Base-by-base conservation (phyloP, 2,797 vertebrate species). In the Alfaro cultratus region DNA sequence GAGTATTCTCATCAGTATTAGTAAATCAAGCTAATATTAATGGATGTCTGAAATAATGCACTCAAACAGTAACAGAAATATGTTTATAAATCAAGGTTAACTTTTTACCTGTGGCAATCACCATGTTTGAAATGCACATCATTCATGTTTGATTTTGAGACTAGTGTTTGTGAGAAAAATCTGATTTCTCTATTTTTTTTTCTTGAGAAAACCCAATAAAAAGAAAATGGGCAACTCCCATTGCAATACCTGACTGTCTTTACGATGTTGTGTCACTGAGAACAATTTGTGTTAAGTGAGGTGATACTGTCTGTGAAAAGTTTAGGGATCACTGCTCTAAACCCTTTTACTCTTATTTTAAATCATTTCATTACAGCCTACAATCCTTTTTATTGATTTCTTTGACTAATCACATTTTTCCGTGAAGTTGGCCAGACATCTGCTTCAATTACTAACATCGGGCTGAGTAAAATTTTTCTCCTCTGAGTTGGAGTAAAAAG, bases 371-470 rank as follows among this genome's bases (percentile, higher is more conserved):
- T 85, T 83, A 89, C 68, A 81, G 81, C 71, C 76, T 73, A 64
- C 34, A 13, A 36, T 76, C 51, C 75, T 80, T 90, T 92, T 91
- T 80, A 83, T 85, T 85, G 78, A 91, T 86, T 60, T 78, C 80
- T 89, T 82, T 79, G 57, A 92, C 93, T 91, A 84, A 94, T 93
- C 80, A 87, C 78, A 41, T 75, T 72, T 79, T 75, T 29, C 83
- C 67, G 75, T 83, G 64, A 75, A 60, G 47, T 84, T 93, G 91
- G 90, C 94, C 70, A 5, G n/a, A 91, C 86, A 93, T 95, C 90
- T 92, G 75, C 67, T 49, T 85, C 47, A 60, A 75, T 80, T 79
- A 47, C 77, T 36, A 77, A 80, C 78, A 71, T 83, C 83, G 87
- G 88, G 80, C 77, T 57, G 67, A 80, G 64, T 75, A 64, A 85